Evolutionary conservation across 1,140 invertebrate genomes (phyloP), one percentile per base, ranked within the genome.

Genomic region (Pararge aegeria): DNA sequence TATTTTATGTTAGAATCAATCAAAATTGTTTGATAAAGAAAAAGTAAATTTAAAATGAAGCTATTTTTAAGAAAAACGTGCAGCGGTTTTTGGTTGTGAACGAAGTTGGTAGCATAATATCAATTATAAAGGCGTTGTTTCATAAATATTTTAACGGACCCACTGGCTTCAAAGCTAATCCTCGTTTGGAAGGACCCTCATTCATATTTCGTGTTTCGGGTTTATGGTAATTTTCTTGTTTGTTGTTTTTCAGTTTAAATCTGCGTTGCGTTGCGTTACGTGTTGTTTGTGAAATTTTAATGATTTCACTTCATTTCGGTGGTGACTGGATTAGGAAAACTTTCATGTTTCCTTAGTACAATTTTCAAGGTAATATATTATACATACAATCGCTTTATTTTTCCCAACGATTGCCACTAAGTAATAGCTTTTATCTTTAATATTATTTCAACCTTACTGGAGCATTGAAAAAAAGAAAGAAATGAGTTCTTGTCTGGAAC

Each of bases 121-220:
- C 48, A 52, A 51, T 58, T 51, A 58, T 51, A 51, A 51, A 51
- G 20, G 38, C 56, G 37, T 21, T n/a, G 37, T 52, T 66, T 68
- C 66, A 70, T 75, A 73, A 78, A 76, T 76, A 78, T 74, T 76
- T 78, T 66, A 74, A 74, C 67, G 54, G 66, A 64, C 54, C 53
- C 64, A 42, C 37, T 15, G 38, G 60, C 38, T 75, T 64, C 66
- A 61, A 69, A 75, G 72, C 54, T 75, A 75, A 78, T 75, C 72
- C 61, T 73, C 68, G 69, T 75, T 71, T 78, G 55, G 58, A 70
- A 62, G 64, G 61, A 71, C 70, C 62, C 60, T 52, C 48, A 54
- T 67, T 71, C 55, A 68, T 75, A 66, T 70, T 76, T 75, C 60
- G 65, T 52, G 56, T 73, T 69, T 57, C 12, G 29, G 51, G 53